phyloP scores from a whole-genome alignment of 2,113 vertebrate species.

The Hypomesus transpacificus region DNA sequence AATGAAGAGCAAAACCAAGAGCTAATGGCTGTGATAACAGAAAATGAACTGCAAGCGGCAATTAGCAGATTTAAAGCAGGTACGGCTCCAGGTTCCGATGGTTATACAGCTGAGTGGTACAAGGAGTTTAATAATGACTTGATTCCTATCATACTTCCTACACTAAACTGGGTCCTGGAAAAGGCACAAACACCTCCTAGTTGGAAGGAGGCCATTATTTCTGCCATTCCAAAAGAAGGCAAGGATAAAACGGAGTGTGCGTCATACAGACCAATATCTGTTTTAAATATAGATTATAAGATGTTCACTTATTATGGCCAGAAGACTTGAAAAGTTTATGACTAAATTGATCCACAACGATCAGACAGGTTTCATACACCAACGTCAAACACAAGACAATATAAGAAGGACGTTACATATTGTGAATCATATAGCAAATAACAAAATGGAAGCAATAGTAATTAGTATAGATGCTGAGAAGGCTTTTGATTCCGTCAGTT shows the following conservation, averaged over 20 bases:
- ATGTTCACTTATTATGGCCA: too few species aligned
- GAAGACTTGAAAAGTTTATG: not conserved
- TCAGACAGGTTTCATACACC: conserved; percentile 3
- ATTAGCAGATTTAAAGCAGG: conserved; percentile 1
- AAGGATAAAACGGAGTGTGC: too few species aligned
- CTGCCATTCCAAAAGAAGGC: too few species aligned
- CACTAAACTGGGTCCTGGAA: conserved; percentile 10
- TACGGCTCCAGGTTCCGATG: conserved; percentile 5
- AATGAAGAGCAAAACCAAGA: conserved; percentile 7
- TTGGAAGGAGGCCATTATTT: conserved; percentile 11
- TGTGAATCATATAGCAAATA: conserved; percentile 4
- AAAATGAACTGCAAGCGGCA: conserved; percentile 11
- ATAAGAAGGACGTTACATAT: conserved; percentile 15
- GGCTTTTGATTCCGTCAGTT: not conserved
- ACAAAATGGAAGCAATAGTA: too few species aligned
- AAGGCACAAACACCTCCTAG: conserved; percentile 13
- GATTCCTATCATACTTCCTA: not conserved
- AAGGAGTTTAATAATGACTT: conserved; percentile 11
- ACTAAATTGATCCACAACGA: not conserved
- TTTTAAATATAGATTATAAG: too few species aligned
- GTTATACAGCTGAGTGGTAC: conserved; percentile 10
- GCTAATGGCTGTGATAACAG: conserved; percentile 3
- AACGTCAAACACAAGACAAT: conserved; percentile 16
- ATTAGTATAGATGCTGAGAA: not conserved
- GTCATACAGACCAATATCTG: too few species aligned